Conservation (phyloP, 1,140 invertebrate species). For the Neodiprion fabricii region DNA sequence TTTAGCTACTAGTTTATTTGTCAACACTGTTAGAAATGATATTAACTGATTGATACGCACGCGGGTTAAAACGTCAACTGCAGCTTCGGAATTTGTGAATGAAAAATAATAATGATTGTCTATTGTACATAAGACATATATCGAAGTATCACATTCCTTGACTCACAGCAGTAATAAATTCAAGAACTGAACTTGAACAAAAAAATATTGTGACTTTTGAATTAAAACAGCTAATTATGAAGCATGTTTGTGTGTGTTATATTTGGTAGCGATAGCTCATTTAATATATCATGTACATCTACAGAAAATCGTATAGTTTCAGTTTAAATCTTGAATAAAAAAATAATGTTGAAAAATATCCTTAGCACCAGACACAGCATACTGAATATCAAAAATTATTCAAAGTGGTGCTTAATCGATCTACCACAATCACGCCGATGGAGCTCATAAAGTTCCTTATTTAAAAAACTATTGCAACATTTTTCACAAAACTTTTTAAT, state of each 20-base stretch:
- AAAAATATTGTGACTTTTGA: not conserved
- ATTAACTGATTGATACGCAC: too few species aligned
- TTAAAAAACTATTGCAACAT: conserved; percentile 42
- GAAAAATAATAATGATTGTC: too few species aligned
- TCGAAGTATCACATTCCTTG: too few species aligned
- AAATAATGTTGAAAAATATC: not conserved
- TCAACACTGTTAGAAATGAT: not conserved
- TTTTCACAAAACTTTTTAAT: conserved; percentile 46
- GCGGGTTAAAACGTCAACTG: too few species aligned
- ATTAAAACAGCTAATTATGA: not conserved
- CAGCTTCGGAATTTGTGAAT: too few species aligned
- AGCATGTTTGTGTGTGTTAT: not conserved
- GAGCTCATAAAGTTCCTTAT: conserved; percentile 40
- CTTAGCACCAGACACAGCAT: not conserved
- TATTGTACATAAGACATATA: too few species aligned
- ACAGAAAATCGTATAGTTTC: not conserved
- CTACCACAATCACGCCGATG: conserved; percentile 25
- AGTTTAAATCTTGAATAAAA: not conserved
- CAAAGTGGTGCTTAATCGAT: too few species aligned
- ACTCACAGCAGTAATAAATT: too few species aligned
- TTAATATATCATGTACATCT: not conserved
- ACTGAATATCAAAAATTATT: too few species aligned
- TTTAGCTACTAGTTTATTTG: not conserved
- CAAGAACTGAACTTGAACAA: not conserved
- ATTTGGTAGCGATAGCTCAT: not conserved